Evolutionary conservation across 2,888 invertebrate species (phyloP).

Genomic region (Agrilus cyanescens): DNA sequence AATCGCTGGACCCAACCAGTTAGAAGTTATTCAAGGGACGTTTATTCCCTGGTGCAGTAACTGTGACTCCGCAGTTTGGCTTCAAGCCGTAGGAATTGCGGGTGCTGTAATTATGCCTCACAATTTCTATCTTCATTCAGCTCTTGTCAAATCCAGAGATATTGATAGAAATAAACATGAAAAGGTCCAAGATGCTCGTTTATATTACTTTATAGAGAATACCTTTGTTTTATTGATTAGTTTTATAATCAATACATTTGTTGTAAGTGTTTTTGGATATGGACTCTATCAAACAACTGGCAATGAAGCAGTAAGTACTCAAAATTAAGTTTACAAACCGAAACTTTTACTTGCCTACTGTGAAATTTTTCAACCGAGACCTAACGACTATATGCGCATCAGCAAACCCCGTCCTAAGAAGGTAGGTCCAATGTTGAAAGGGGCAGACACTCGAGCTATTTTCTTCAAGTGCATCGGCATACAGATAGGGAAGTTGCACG

Average conservation of each 20-base stretch:
- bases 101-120: slow-evolving; percentile 84
- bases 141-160: slow-evolving; percentile 75
- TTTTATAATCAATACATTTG: slow-evolving; percentile 78
- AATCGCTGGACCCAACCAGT: slow-evolving; percentile 55
- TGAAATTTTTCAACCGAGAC: too few relatives aligned
- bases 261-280: slow-evolving; percentile 75
- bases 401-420: too few relatives aligned
- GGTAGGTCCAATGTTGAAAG: too few relatives aligned
- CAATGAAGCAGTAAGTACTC: slow-evolving; percentile 46
- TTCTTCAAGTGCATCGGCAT: neutral
- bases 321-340: neutral
- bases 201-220: slow-evolving; percentile 70
- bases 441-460: too few relatives aligned
- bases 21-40: slow-evolving; percentile 59
- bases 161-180: slow-evolving; percentile 58
- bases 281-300: slow-evolving; percentile 58
- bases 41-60: slow-evolving; percentile 64
- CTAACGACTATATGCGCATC: too few relatives aligned
- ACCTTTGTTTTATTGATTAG: slow-evolving; percentile 66
- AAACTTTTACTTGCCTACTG: too few relatives aligned
- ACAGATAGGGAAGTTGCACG: too few relatives aligned
- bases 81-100: slow-evolving; percentile 70
- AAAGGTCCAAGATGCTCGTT: slow-evolving; percentile 69
- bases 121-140: slow-evolving; percentile 80
- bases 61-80: slow-evolving; percentile 52